A percentile compares a stretch with the other conserved stretches of the same genome.
Conservation (phyloP, 2,888 invertebrate genomes). For the Stegana nigrithorax region DNA sequence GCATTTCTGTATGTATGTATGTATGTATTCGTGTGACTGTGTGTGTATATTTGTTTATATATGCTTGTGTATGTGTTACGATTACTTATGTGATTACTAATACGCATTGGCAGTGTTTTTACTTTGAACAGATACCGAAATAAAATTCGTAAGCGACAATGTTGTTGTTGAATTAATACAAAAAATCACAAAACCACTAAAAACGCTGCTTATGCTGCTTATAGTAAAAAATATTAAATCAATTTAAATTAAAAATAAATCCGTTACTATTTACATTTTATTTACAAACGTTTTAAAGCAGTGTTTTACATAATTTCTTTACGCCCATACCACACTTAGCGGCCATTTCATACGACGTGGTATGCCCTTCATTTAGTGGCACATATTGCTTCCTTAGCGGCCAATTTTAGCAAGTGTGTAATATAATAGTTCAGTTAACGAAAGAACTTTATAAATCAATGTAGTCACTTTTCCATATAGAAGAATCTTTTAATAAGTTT, state of each 20-base stretch:
- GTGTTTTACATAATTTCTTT: too few species aligned
- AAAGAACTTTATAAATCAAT: too few species aligned
- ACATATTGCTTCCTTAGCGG: too few species aligned
- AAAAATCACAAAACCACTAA: slow-evolving; percentile 29
- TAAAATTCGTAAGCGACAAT: slow-evolving; percentile 32
- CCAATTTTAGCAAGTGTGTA: too few species aligned
- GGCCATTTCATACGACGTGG: too few species aligned
- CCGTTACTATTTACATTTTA: slow-evolving; percentile 23
- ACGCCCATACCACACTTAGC: too few species aligned
- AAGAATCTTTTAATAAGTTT: too few species aligned
- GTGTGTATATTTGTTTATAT: neutral
- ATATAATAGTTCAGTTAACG: too few species aligned
- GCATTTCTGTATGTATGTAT: neutral
- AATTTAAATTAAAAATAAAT: neutral
- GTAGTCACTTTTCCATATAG: too few species aligned
- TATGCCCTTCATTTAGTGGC: too few species aligned
- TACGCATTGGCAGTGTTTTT: slow-evolving; percentile 65
- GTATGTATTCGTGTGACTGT: neutral
- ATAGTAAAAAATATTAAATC: neutral
- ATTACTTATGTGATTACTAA: slow-evolving; percentile 59
- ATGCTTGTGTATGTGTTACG: slow-evolving; percentile 24
- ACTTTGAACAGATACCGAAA: slow-evolving; percentile 54
- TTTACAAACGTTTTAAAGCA: slow-evolving; percentile 53
- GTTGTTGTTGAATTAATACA: neutral
- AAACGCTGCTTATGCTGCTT: slow-evolving; percentile 3